Percentiles rank a stretch among this genome's conserved stretches.
phyloP scores from a whole-genome alignment of 1,140 invertebrate species.

The Lepidurus apus region DNA sequence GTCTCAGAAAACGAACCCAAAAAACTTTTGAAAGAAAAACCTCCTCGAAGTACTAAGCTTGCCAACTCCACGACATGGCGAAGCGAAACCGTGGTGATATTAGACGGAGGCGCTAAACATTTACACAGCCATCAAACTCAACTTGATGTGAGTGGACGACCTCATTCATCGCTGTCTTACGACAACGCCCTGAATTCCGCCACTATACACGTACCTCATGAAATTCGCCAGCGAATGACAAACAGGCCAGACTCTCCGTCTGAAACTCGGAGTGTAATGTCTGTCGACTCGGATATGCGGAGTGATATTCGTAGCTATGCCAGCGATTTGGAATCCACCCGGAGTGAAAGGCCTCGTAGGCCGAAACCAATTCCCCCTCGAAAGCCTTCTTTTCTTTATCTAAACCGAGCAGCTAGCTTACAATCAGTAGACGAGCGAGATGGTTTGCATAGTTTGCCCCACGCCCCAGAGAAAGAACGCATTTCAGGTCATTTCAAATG shows the following conservation, averaged over 20 bases:
- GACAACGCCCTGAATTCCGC: slow-evolving; percentile 17
- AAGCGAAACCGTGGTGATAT: neutral
- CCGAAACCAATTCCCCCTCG: slow-evolving; percentile 67
- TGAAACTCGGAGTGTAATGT: slow-evolving; percentile 39
- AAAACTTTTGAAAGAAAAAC: slow-evolving; percentile 34
- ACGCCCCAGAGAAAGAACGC: slow-evolving; percentile 15
- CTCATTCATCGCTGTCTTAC: neutral
- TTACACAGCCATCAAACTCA: neutral
- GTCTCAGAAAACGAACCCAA: slow-evolving; percentile 31
- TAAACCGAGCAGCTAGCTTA: slow-evolving; percentile 72
- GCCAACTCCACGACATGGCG: slow-evolving; percentile 22
- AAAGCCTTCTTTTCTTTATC: slow-evolving; percentile 70
- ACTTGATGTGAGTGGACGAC: neutral
- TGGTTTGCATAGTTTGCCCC: slow-evolving; percentile 23
- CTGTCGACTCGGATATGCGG: slow-evolving; percentile 37
- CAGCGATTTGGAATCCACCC: slow-evolving; percentile 27
- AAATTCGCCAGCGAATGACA: slow-evolving; percentile 9
- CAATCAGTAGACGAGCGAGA: slow-evolving; percentile 59
- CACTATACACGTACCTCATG: neutral
- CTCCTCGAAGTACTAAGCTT: slow-evolving; percentile 31
- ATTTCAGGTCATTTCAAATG: slow-evolving; percentile 8
- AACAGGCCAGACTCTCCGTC: slow-evolving; percentile 2
- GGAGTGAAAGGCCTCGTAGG: slow-evolving; percentile 24
- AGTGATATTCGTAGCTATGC: slow-evolving; percentile 27
- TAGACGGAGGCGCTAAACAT: neutral